Conservation (phyloP, 2,113 vertebrate genomes). For the Ophthalmotilapia sp. region DNA sequence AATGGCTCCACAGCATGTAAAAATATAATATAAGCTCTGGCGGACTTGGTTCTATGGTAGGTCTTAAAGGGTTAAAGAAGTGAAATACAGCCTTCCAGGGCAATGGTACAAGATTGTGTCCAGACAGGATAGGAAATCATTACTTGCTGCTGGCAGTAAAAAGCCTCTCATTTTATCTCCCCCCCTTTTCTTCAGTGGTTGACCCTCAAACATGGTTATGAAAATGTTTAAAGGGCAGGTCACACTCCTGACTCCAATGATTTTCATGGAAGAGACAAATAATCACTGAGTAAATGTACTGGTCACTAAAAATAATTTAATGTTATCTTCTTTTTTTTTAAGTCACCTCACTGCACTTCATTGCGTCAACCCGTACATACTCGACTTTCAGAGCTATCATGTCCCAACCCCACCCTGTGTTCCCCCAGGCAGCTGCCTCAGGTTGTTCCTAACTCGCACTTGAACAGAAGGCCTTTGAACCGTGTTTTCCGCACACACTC, state of each 20-base stretch:
- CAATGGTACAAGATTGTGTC: neutral
- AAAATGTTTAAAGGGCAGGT: conserved; percentile 20
- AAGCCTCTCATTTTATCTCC: neutral
- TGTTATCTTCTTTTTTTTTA: neutral
- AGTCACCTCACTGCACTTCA: neutral
- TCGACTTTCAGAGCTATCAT: neutral
- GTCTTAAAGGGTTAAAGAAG: too few relatives aligned
- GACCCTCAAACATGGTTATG: neutral
- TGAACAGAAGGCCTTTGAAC: neutral
- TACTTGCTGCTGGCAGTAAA: neutral
- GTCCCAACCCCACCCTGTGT: neutral
- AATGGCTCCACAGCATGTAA: too few relatives aligned
- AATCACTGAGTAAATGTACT: neutral
- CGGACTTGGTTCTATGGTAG: too few relatives aligned
- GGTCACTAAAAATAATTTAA: neutral
- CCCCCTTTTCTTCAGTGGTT: neutral
- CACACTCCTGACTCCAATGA: neutral
- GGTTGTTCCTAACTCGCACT: neutral
- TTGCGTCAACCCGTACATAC: neutral
- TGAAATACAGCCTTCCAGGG: neutral
- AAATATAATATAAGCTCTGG: too few relatives aligned
- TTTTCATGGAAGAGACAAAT: neutral
- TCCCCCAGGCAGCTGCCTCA: neutral
- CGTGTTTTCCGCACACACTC: neutral
- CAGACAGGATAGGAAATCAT: neutral